A percentile compares a stretch with the other conserved stretches of the same genome.
phyloP scores from a whole-genome alignment of 2,797 vertebrate species.

The Labroides dimidiatus region DNA sequence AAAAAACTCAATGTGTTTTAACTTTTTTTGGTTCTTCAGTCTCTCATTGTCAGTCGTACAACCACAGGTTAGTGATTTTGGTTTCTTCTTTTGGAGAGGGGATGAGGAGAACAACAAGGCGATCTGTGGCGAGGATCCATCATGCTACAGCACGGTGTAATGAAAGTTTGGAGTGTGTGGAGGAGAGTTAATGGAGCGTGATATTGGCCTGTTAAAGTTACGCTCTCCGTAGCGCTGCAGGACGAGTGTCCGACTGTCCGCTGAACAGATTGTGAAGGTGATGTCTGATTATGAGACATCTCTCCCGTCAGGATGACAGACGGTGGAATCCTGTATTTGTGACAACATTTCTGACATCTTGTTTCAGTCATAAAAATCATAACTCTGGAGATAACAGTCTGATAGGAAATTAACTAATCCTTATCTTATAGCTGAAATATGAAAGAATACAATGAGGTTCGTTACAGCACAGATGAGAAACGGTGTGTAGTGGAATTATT shows the following conservation, averaged over 20 bases:
- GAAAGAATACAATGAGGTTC: too few relatives aligned
- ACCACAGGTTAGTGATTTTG: too few relatives aligned
- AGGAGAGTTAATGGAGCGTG: slow-evolving; percentile 48
- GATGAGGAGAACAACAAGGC: slow-evolving; percentile 1
- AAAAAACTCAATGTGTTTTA: too few relatives aligned
- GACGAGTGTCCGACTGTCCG: slow-evolving; percentile 14
- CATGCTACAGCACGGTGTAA: slow-evolving; percentile 17
- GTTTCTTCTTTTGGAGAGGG: too few relatives aligned
- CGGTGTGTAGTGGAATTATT: too few relatives aligned
- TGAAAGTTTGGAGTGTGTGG: slow-evolving; percentile 25
- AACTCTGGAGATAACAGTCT: background rate
- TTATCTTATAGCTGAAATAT: too few relatives aligned
- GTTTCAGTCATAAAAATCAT: background rate
- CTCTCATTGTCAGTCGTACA: too few relatives aligned
- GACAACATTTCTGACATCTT: background rate
- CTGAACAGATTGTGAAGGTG: slow-evolving; percentile 4
- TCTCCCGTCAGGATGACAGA: slow-evolving; percentile 1
- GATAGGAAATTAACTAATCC: too few relatives aligned
- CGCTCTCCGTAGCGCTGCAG: slow-evolving; percentile 22
- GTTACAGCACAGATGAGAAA: too few relatives aligned
- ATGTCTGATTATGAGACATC: background rate
- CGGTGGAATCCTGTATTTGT: background rate
- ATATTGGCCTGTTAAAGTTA: slow-evolving; percentile 46
- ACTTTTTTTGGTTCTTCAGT: too few relatives aligned
- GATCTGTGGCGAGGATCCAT: slow-evolving; percentile 4